phyloP scores from a whole-genome alignment of 2,113 vertebrate genomes.

The Okapia johnstoni region DNA sequence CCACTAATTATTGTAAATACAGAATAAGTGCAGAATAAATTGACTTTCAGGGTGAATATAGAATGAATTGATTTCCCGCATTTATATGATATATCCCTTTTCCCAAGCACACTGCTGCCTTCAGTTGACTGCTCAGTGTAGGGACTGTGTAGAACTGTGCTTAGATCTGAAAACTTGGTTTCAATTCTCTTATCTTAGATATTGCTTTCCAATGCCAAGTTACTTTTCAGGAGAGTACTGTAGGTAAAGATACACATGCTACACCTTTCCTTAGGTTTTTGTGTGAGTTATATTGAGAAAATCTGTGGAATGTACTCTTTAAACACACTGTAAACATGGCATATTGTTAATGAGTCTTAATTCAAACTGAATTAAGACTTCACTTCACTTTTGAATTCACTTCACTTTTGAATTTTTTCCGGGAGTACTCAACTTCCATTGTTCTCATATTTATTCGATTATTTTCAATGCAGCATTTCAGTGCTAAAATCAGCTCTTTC shows the following conservation, averaged over 20 bases:
- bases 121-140: background rate
- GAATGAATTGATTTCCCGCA: too few species aligned
- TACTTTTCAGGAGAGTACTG: background rate
- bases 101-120: background rate
- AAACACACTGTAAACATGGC: background rate
- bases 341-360: background rate
- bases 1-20: background rate
- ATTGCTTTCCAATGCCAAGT: background rate
- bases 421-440: background rate
- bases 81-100: background rate
- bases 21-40: background rate
- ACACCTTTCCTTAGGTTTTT: background rate
- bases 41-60: background rate
- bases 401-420: background rate
- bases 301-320: background rate
- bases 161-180: background rate
- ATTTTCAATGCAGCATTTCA: background rate
- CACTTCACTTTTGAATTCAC: too few species aligned
- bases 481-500: background rate
- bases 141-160: accelerated
- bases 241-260: background rate
- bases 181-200: background rate
- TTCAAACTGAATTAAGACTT: background rate
- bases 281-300: background rate
- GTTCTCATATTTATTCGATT: conserved; percentile 17